Conservation (phyloP, 2,888 invertebrate genomes). For the Coleophora deauratella region DNA sequence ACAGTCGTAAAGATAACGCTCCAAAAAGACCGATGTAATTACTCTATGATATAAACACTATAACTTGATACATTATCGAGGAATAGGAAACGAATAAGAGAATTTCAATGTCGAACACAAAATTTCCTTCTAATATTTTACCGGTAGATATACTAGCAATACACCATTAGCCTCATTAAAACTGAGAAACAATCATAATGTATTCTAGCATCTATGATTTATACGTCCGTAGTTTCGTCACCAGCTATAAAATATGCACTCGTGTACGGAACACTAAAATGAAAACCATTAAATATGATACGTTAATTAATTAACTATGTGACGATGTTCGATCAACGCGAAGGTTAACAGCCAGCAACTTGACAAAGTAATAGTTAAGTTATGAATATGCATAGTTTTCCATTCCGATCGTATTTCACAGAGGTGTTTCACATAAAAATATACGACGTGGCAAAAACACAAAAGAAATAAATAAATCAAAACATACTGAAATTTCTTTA, state of each 20-base stretch:
- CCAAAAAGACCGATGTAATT: constrained; percentile 26
- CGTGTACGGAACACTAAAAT: constrained; percentile 46
- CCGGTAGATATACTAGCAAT: constrained; percentile 25
- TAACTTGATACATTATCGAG: constrained; percentile 2
- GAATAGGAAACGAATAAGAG: neutral
- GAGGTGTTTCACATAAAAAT: constrained; percentile 31
- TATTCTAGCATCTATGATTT: constrained; percentile 48
- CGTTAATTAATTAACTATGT: constrained; percentile 64
- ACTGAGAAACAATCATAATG: constrained; percentile 53
- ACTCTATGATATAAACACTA: constrained; percentile 6
- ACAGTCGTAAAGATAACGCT: constrained; percentile 39
- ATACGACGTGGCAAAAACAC: constrained; percentile 36
- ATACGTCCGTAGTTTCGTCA: constrained; percentile 40
- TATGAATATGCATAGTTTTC: constrained; percentile 49
- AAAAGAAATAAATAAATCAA: constrained; percentile 46
- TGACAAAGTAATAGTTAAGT: constrained; percentile 42
- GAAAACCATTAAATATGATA: constrained; percentile 40
- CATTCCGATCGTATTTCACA: constrained; percentile 21
- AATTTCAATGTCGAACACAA: no score
- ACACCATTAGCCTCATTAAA: constrained; percentile 56
- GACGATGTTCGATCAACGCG: constrained; percentile 56
- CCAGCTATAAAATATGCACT: constrained; percentile 39
- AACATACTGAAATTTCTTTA: no score
- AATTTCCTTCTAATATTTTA: no score
- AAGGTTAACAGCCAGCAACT: constrained; percentile 50